Evolutionary conservation across 1,140 invertebrate species (phyloP), one percentile per base, ranked within the genome.

Genomic region (Acyrthosiphon pisum): DNA sequence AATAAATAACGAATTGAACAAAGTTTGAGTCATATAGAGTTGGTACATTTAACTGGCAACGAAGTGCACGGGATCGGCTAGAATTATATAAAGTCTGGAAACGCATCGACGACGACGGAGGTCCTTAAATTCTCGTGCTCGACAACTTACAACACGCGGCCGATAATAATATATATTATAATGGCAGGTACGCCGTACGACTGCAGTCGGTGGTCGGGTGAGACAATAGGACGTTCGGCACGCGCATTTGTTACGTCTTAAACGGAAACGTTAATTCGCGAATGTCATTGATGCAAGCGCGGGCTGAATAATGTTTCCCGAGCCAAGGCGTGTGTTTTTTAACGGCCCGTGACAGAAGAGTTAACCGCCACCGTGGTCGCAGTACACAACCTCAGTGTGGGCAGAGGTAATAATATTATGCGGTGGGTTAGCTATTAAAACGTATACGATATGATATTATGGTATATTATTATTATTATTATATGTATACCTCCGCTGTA

Each of bases 241-340:
- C 90, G 90, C 30, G 90, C 90, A 46, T 91, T 76, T 91, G 90
- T 91, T 76, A 76, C 9, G 90, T 91, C 44, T 91, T 6, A 76
- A 81, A 83, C 41, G 46, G 86, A 20, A 50, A 91, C 44, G 90
- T 91, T 91, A 91, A 91, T 91, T 91, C 60, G 68, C 83, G 90
- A 41, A 83, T 92, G 68, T 84, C 91, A 48, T 84, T 37, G 91
- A 92, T 92, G 76, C 91, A 84, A 83, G 44, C 37, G 30, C 44
- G 4, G 41, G 9, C 76, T 50, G 35, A 89, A 37, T 56, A 89
- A 89, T 89, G 35, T 89, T 53, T 41, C 48, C 48, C 11, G 41
- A 26, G 48, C 35, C 88, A 22, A 26, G 48, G 87, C 37, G 56
- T 76, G 60, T 37, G 20, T 81, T 91, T 83, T 91, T 91, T 91